These are phyloP conservation scores for Dioctria linearis DNA, from an alignment of 2,888 invertebrate species.

Conservation along the genomic window DNA sequence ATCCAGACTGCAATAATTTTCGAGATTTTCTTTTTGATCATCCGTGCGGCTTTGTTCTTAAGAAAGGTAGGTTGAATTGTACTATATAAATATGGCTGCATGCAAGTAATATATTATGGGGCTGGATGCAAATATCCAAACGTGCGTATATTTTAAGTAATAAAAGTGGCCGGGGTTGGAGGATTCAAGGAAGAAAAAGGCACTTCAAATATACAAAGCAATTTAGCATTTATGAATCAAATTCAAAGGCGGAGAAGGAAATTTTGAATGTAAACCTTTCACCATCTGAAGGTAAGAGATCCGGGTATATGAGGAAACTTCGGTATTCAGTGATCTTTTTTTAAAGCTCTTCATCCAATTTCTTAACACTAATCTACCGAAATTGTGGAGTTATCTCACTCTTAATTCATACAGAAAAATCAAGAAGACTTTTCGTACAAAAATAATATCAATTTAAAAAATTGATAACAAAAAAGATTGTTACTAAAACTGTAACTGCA, in stretches of 20 bases:
- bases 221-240: constrained; percentile 24
- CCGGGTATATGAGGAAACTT: not conserved
- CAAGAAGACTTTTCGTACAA: too few species aligned
- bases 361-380: too few species aligned
- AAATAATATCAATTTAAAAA: too few species aligned
- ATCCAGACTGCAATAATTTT: constrained; percentile 94
- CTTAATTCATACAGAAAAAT: too few species aligned
- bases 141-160: not conserved
- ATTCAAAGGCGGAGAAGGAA: not conserved
- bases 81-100: constrained; percentile 16
- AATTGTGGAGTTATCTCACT: too few species aligned
- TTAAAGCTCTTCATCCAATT: too few species aligned
- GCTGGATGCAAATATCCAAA: not conserved
- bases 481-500: too few species aligned
- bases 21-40: constrained; percentile 94
- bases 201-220: constrained; percentile 36
- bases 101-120: not conserved
- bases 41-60: constrained; percentile 91
- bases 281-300: not conserved
- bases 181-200: constrained; percentile 6
- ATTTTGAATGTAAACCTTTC: not conserved
- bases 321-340: not conserved
- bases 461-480: too few species aligned
- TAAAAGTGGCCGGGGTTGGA: not conserved
- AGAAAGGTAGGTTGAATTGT: constrained; percentile 80